Evolutionary conservation across 1,140 invertebrate genomes (phyloP).

Genomic region (Ylistrum balloti): DNA sequence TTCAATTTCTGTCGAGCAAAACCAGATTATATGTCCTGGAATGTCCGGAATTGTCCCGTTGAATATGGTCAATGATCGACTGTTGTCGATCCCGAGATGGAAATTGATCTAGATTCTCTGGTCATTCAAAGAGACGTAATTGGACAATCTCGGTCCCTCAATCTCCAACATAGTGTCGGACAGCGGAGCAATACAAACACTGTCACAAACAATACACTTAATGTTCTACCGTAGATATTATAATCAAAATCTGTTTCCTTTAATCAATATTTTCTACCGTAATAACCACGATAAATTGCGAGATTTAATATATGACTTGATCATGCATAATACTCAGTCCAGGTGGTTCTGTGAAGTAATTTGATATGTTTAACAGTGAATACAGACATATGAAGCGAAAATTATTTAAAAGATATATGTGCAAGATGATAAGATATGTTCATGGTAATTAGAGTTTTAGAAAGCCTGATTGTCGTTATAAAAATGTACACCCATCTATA

Average conservation of each 20-base stretch:
- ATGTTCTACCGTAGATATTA: not conserved
- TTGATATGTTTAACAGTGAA: no score
- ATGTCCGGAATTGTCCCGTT: not conserved
- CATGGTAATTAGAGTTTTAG: no score
- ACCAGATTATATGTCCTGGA: not conserved
- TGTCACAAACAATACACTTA: slow-evolving; percentile 13
- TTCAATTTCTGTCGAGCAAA: not conserved
- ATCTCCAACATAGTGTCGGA: not conserved
- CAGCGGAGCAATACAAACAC: not conserved
- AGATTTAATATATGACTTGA: no score
- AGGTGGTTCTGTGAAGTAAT: no score
- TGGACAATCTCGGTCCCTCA: not conserved
- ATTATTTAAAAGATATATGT: no score
- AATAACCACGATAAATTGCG: not conserved
- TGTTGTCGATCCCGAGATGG: not conserved
- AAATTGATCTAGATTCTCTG: not conserved
- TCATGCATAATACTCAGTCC: no score
- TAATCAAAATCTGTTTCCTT: not conserved
- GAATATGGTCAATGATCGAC: not conserved
- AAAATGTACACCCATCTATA: no score
- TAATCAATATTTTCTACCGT: not conserved
- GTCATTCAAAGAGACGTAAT: not conserved
- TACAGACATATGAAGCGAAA: no score
- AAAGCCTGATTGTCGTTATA: no score
- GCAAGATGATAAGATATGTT: no score